phyloP scores from a whole-genome alignment of 2,113 vertebrate species.

The Alouatta palliata region DNA sequence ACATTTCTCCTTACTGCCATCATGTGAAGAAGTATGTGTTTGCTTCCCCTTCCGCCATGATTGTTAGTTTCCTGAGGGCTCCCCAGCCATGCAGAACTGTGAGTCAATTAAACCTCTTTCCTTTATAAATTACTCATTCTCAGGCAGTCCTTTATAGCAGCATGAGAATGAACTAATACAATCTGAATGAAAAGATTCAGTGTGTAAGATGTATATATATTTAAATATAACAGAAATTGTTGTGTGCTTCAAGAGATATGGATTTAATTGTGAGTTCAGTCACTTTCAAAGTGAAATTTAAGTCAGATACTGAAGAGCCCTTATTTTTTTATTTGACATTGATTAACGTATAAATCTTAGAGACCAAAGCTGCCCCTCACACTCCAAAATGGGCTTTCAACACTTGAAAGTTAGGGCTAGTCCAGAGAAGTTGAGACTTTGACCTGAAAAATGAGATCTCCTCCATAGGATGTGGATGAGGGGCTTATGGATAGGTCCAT shows the following conservation, averaged over 20 bases:
- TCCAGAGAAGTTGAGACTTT: neutral
- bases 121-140: too few species aligned
- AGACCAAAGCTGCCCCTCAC: neutral
- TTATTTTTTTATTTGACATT: neutral
- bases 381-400: neutral
- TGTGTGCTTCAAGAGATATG: neutral
- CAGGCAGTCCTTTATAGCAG: too few species aligned
- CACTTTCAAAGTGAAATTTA: slow-evolving; percentile 29
- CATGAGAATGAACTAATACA: too few species aligned
- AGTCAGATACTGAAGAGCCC: slow-evolving; percentile 10
- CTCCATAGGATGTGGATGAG: neutral
- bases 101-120: too few species aligned
- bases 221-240: neutral
- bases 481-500: neutral
- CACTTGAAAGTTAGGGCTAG: neutral
- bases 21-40: too few species aligned
- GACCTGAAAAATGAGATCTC: neutral
- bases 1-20: too few species aligned
- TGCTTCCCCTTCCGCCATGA: too few species aligned
- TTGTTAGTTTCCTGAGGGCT: too few species aligned
- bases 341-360: neutral
- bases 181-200: neutral
- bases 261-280: neutral
- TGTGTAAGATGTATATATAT: neutral
- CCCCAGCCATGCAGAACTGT: too few species aligned